Conservation (phyloP, 1,140 invertebrate species). For the Bombus balteatus region DNA sequence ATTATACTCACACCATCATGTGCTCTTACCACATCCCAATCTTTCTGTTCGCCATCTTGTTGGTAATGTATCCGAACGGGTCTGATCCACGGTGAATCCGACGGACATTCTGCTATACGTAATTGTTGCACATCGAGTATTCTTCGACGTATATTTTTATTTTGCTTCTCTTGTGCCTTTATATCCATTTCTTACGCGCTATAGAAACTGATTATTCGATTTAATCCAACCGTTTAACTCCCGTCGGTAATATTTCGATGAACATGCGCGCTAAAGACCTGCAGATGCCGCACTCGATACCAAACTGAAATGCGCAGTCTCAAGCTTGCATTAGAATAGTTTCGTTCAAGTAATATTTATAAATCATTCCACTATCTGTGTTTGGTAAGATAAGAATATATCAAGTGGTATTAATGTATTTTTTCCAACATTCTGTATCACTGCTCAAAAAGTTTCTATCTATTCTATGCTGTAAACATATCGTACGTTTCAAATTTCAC, state of each 20-base stretch:
- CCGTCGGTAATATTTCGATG: constrained; percentile 10
- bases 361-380: background rate
- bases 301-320: background rate
- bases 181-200: constrained; percentile 52
- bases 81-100: constrained; percentile 87
- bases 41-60: constrained; percentile 86
- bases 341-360: background rate
- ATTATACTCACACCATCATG: constrained; percentile 92
- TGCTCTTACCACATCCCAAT: constrained; percentile 87
- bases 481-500: background rate
- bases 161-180: constrained; percentile 57
- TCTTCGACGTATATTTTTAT: constrained; percentile 60
- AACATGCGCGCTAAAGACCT: background rate
- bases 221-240: constrained; percentile 20
- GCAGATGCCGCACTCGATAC: constrained; percentile 46
- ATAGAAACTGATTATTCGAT: background rate
- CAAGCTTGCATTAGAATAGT: background rate
- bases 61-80: constrained; percentile 87
- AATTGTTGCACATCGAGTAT: constrained; percentile 86
- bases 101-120: constrained; percentile 84
- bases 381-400: background rate
- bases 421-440: background rate
- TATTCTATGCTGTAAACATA: background rate
- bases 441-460: background rate
- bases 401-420: too few relatives aligned